Percentiles rank a stretch among this genome's conserved stretches.
phyloP scores from a whole-genome alignment of 2,888 invertebrate species.

The Phlogophora meticulosa region DNA sequence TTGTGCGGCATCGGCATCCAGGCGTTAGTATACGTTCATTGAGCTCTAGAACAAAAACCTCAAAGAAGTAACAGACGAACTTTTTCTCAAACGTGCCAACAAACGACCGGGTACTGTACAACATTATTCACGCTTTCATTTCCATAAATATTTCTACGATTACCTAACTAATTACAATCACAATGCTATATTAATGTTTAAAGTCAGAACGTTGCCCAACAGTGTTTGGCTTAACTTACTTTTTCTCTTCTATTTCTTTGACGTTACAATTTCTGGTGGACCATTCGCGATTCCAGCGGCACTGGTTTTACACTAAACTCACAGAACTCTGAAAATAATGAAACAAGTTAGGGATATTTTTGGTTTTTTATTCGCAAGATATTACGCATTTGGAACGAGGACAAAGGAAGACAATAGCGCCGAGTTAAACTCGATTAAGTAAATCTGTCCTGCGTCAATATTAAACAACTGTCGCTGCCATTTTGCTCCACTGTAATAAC shows the following conservation, averaged over 20 bases:
- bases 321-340: conserved; percentile 37
- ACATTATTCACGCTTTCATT: not conserved
- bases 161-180: not conserved
- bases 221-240: not conserved
- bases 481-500: conserved; percentile 23
- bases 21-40: no score
- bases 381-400: conserved; percentile 46
- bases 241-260: conserved; percentile 15
- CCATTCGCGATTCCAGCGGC: conserved; percentile 19
- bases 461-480: conserved; percentile 42
- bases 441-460: conserved; percentile 58
- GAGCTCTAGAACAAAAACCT: no score
- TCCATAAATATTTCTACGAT: no score
- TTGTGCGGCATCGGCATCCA: no score
- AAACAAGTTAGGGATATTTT: conserved; percentile 43
- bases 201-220: not conserved
- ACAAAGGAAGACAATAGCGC: conserved; percentile 47
- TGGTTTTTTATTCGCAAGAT: conserved; percentile 44
- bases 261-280: conserved; percentile 16
- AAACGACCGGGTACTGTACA: no score
- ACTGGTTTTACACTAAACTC: conserved; percentile 19
- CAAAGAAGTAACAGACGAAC: no score
- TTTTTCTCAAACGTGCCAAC: no score
- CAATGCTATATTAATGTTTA: not conserved
- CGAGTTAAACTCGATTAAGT: conserved; percentile 51